Percentiles rank a stretch among this genome's conserved stretches.
Conservation (phyloP, 2,797 vertebrate genomes). For the Silurus aristotelis region DNA sequence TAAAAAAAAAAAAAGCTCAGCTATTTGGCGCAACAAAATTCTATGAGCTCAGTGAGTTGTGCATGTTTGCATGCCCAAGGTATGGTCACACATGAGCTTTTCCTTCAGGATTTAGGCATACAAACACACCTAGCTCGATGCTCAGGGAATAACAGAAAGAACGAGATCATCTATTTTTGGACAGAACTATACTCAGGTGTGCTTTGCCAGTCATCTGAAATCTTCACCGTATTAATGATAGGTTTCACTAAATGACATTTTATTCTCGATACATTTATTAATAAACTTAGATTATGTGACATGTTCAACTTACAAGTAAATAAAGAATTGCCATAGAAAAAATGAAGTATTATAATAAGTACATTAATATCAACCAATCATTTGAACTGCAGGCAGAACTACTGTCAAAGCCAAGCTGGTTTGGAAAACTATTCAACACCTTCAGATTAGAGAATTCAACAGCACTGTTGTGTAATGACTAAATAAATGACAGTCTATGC, state of each 20-base stretch:
- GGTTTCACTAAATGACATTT: neutral
- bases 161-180: neutral
- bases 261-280: neutral
- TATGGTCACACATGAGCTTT: neutral
- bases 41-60: too few species aligned
- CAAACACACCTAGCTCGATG: neutral
- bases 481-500: neutral
- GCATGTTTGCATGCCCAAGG: neutral
- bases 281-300: neutral
- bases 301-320: neutral
- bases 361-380: neutral
- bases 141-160: neutral
- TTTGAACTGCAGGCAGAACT: neutral
- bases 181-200: neutral
- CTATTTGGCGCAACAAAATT: neutral
- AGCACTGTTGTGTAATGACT: neutral
- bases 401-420: neutral
- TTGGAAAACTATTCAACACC: neutral
- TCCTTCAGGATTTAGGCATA: neutral
- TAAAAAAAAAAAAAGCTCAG: neutral
- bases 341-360: neutral
- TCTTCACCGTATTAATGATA: neutral
- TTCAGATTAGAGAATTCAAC: conserved; percentile 4
- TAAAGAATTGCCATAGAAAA: neutral
- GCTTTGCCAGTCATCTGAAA: neutral